These are phyloP conservation scores for Petrocephalus sullivani DNA, from an alignment of 2,797 vertebrate genomes.

Conservation along the genomic window DNA sequence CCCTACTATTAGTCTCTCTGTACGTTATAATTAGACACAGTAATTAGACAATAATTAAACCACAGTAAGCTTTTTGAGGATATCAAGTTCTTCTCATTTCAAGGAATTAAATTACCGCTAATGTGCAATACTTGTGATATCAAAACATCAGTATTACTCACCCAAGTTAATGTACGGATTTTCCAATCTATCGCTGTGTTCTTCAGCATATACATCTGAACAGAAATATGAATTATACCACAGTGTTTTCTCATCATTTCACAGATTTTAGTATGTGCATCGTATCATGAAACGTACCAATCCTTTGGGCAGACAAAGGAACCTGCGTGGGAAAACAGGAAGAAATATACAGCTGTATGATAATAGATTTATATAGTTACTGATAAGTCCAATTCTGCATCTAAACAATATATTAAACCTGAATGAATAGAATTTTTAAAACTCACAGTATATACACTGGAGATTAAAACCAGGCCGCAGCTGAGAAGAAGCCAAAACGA, in stretches of 20 bases:
- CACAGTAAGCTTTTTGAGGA: background rate
- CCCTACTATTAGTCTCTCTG: background rate
- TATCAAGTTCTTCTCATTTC: background rate
- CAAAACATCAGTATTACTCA: constrained; percentile 37
- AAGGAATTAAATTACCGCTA: background rate
- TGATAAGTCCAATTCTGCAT: background rate
- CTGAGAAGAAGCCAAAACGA: constrained; percentile 41
- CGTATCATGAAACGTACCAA: constrained; percentile 47
- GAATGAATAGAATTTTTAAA: background rate
- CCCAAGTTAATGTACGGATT: constrained; percentile 57
- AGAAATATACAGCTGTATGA: background rate
- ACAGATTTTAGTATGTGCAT: background rate
- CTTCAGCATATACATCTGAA: constrained; percentile 57
- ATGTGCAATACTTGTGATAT: background rate
- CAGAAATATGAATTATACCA: constrained; percentile 18
- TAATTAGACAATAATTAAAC: too few species aligned
- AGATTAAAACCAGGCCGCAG: constrained; percentile 40
- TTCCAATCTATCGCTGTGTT: constrained; percentile 45
- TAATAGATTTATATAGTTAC: background rate
- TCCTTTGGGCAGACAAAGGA: constrained; percentile 34
- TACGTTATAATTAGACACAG: background rate
- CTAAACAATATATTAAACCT: background rate
- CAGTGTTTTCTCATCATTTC: background rate
- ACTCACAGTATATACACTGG: constrained; percentile 49
- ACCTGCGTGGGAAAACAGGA: constrained; percentile 40